Base-by-base conservation (phyloP, 1,140 invertebrate genomes). In the Meloidogyne hapla region DNA sequence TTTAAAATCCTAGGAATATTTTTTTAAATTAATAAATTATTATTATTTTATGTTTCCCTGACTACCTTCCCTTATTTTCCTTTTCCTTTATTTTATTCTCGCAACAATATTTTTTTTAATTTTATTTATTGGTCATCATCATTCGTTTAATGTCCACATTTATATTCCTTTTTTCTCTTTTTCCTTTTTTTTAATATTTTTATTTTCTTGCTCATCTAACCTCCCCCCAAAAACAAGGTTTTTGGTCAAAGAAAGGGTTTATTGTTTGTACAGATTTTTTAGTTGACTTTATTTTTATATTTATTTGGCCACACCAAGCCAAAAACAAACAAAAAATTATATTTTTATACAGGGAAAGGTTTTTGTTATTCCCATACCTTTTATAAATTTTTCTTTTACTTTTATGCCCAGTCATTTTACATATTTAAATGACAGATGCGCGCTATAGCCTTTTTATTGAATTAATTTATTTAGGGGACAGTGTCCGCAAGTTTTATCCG, bases 1-100 rank as follows among this genome's bases (percentile, higher is more conserved):
- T 2, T 15, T 48, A 18, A 48, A 18, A 48, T 48, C 18, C 4
- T 18, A 2, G 13, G 45, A 56, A 56, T 13, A 42, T 8, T 67
- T 8, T 25, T 67, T 25, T 21, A n/a, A n/a, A n/a, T 66, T 42
- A 6, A 33, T 42, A 2, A 2, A 26, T 65, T 26, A 10, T 40
- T 40, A 23, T 21, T 42, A 66, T 67, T 42, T 67, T 23, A 67
- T 67, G 48, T 56, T 42, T 63, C 48, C 56, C 48, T 25, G 26
- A 15, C 42, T 48, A 23, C 40, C 68, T 45, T 10, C 15, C n/a
- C 21, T 9, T n/a, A 5, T 9, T 56, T 28, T 62, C 0, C 18
- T n/a, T 56, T 21, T 48, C 25, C n/a, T 21, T 72, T 72, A n/a
- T 48, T 56, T 48, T 56, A 25, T 33, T 72, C 18, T 33, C 10